phyloP scores from a whole-genome alignment of 1,140 invertebrate species.

The Hetaerina americana region DNA sequence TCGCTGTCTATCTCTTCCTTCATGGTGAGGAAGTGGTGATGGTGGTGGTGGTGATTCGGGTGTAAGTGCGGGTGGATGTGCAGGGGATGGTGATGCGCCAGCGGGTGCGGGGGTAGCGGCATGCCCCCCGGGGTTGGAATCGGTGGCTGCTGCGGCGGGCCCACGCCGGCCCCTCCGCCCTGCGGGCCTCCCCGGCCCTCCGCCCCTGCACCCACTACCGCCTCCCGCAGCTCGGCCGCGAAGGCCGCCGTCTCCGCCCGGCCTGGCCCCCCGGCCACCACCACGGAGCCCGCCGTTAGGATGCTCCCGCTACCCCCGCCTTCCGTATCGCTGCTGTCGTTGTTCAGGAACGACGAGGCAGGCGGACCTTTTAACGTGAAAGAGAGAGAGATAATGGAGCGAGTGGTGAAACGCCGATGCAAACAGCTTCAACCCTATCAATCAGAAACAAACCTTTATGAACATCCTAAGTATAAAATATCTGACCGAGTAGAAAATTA shows the following conservation, averaged over 20 bases:
- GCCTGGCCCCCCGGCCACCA: slow-evolving; percentile 20
- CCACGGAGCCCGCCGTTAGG: not conserved
- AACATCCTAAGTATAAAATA: too few relatives aligned
- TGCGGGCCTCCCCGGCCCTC: not conserved
- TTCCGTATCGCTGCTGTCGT: slow-evolving; percentile 36
- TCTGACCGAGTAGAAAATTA: too few relatives aligned
- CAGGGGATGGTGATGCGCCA: not conserved
- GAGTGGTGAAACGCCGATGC: too few relatives aligned
- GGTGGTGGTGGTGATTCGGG: slow-evolving; percentile 18
- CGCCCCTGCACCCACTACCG: not conserved
- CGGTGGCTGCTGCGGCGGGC: not conserved
- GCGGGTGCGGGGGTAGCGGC: not conserved
- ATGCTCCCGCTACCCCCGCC: slow-evolving; percentile 21
- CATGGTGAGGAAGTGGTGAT: slow-evolving; percentile 29
- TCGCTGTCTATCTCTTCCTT: slow-evolving; percentile 20
- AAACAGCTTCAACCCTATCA: too few relatives aligned
- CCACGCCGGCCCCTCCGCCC: not conserved
- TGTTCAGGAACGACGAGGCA: slow-evolving; percentile 28
- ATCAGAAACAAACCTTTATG: too few relatives aligned
- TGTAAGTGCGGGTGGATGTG: not conserved
- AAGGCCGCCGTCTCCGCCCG: not conserved
- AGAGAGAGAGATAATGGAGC: not conserved
- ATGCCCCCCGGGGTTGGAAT: not conserved
- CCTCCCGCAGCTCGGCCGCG: not conserved
- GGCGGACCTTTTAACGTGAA: slow-evolving; percentile 25